Percentiles rank a stretch among this genome's conserved stretches.
Evolutionary conservation across 2,888 invertebrate species (phyloP).

Genomic region (Timandra comae): DNA sequence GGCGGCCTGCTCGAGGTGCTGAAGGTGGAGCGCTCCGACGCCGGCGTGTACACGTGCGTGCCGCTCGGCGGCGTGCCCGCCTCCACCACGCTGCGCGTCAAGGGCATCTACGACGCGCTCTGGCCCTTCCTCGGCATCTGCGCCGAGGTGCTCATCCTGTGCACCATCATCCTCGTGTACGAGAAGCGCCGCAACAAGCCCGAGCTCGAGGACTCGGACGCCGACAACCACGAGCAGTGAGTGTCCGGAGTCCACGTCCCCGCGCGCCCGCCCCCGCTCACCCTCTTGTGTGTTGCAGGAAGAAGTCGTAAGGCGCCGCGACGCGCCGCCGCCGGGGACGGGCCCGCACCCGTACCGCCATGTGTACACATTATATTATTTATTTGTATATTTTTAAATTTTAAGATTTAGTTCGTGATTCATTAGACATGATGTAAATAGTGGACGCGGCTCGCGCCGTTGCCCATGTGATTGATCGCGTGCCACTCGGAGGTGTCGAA

Average conservation of each 20-base stretch:
- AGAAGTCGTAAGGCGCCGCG: conserved; percentile 1
- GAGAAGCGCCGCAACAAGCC: conserved; percentile 97
- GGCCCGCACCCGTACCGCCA: too few species aligned
- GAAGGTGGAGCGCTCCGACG: conserved; percentile 80
- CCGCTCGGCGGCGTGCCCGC: conserved; percentile 28
- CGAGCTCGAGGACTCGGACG: conserved; percentile 95
- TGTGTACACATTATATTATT: too few species aligned
- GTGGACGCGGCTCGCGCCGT: too few species aligned
- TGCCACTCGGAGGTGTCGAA: too few species aligned
- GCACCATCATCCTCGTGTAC: conserved; percentile 96
- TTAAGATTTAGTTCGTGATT: too few species aligned
- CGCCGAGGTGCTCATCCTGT: conserved; percentile 94
- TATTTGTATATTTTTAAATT: too few species aligned
- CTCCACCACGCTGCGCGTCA: conserved; percentile 78
- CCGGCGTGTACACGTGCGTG: conserved; percentile 69
- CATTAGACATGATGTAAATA: too few species aligned
- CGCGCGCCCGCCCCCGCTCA: background rate
- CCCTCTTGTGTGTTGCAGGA: conserved; percentile 1
- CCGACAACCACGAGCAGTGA: conserved; percentile 94
- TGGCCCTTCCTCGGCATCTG: conserved; percentile 99
- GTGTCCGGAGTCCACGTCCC: conserved; percentile 43
- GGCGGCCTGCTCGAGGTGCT: conserved; percentile 81
- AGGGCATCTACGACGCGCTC: conserved; percentile 94
- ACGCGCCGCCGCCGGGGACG: too few species aligned
- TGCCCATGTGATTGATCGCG: too few species aligned